Base-by-base conservation (phyloP, 2,888 invertebrate genomes). In the Drosophila falleni region DNA sequence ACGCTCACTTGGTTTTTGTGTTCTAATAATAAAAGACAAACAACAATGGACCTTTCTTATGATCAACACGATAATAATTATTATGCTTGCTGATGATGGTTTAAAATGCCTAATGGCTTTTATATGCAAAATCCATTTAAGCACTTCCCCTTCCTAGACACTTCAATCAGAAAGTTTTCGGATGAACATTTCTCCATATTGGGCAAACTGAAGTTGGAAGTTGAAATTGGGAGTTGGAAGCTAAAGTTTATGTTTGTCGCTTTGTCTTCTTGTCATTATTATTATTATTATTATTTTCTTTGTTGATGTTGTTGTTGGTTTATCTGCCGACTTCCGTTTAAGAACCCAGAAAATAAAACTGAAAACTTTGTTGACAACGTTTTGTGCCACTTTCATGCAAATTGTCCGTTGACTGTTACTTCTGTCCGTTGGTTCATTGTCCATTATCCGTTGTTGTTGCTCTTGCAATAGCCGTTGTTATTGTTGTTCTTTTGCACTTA, bases 341-440 rank as follows among this genome's bases (percentile, higher is more conserved):
- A 66, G 83, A 62, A 72, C 75, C 61, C 68, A 72, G 69, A 74
- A 71, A 74, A 66, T 59, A 41, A 65, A 67, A 69, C 69, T 69
- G 35, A 61, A 81, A 72, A 75, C 58, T 60, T 68, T 47, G 71
- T 71, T 75, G 71, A 80, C 75, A 83, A 69, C 72, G 64, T 58
- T 83, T 68, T 79, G 79, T 89, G 86, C 86, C 86, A 89, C 89
- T 86, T 86, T 89, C 86, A 87, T 86, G 86, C 88, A 89, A 89
- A 89, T 81, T 83, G 69, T 87, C 51, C 29, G 73, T 54, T 41
- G 74, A 73, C 83, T 73, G 74, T 64, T 78, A 41, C 10, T 54
- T 50, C 71, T 60, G 70, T n/a, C 74, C 65, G 59, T 66, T 65
- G 26, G 11, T 33, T 8, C 31, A 29, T 55, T 47, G 35, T 47